Evolutionary conservation across 1,140 invertebrate genomes (phyloP).

Genomic region (Yoshiicerus persimilis): DNA sequence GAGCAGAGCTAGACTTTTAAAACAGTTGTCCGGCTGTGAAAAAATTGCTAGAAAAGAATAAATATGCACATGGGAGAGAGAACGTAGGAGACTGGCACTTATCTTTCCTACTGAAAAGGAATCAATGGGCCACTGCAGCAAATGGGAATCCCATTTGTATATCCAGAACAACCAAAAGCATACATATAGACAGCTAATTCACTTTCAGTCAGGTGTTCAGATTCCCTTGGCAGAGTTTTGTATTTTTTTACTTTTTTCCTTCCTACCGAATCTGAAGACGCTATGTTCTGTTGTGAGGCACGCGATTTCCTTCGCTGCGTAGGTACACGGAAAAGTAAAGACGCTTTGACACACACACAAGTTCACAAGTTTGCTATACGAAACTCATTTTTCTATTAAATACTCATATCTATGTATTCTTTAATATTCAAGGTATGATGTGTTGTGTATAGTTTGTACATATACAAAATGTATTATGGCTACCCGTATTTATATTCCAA

Average conservation of each 20-base stretch:
- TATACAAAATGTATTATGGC: no score
- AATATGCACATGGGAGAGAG: constrained; percentile 4
- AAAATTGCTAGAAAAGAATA: background rate
- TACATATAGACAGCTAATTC: constrained; percentile 25
- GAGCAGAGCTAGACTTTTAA: background rate
- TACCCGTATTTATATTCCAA: no score
- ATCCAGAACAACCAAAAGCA: background rate
- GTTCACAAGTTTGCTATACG: no score
- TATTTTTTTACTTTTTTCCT: background rate
- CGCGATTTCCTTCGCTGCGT: background rate
- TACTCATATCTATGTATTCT: background rate
- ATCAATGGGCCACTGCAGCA: constrained; percentile 1
- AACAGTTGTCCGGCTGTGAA: constrained; percentile 14
- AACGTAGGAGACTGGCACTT: constrained; percentile 19
- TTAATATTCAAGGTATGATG: no score
- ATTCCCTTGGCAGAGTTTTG: constrained; percentile 26
- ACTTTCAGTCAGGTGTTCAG: constrained; percentile 30
- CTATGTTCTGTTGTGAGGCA: background rate
- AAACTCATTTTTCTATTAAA: background rate
- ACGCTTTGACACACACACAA: background rate
- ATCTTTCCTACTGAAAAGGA: background rate
- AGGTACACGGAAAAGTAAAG: background rate
- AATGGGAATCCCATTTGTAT: constrained; percentile 10
- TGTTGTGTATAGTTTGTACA: no score
- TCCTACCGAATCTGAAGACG: background rate